phyloP scores from a whole-genome alignment of 1,140 invertebrate species.

The Bombus balteatus region DNA sequence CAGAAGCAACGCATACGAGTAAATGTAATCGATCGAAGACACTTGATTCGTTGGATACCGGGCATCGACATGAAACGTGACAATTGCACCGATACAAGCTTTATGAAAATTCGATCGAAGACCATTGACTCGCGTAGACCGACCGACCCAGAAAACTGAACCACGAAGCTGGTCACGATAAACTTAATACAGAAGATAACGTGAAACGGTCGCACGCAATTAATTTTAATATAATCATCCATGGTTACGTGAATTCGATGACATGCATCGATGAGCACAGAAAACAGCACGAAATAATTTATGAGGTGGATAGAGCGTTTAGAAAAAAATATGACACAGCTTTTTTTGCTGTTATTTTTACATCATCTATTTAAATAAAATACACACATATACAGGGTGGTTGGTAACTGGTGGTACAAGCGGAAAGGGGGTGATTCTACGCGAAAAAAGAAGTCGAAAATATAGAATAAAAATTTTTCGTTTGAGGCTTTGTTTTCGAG shows the following conservation, averaged over 20 bases:
- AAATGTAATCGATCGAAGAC: neutral
- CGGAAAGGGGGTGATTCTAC: no score
- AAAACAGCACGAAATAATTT: neutral
- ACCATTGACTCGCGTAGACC: neutral
- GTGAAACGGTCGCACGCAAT: neutral
- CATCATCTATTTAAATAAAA: no score
- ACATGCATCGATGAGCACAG: neutral
- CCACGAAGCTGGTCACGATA: neutral
- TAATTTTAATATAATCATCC: conserved; percentile 27
- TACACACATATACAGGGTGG: no score
- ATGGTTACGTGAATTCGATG: neutral
- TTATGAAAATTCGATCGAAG: conserved; percentile 11
- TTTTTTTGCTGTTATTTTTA: no score
- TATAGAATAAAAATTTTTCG: no score
- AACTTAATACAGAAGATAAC: neutral
- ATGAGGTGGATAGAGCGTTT: no score
- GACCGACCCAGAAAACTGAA: conserved; percentile 8
- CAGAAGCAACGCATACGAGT: neutral
- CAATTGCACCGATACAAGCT: neutral
- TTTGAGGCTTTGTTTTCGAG: no score
- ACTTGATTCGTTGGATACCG: neutral
- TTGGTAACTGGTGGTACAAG: no score
- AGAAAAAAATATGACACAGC: no score
- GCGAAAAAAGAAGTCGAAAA: no score
- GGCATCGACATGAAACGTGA: conserved; percentile 18